Evolutionary conservation across 2,888 invertebrate species (phyloP).

Genomic region (Phymatocera aterrima): DNA sequence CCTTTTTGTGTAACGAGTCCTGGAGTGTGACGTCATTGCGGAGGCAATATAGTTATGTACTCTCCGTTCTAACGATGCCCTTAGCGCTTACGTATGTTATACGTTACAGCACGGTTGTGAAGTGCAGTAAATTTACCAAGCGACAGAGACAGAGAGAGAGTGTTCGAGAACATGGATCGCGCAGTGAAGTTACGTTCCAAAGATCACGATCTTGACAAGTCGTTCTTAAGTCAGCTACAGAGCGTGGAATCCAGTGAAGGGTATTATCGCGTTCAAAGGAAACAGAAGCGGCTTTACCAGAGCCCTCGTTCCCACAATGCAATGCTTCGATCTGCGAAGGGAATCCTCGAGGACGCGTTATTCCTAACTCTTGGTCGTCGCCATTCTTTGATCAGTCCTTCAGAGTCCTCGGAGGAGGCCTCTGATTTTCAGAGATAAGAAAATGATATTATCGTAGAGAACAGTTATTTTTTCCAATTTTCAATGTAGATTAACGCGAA

Average conservation of each 20-base stretch:
- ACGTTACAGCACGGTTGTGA: not conserved
- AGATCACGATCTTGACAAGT: conserved; percentile 51
- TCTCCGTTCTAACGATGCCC: conserved; percentile 34
- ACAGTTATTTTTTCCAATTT: not conserved
- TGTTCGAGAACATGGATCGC: conserved; percentile 27
- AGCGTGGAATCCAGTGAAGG: conserved; percentile 60
- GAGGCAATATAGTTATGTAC: not conserved
- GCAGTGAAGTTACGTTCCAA: conserved; percentile 42
- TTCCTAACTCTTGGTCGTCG: conserved; percentile 7
- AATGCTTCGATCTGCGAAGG: conserved; percentile 9
- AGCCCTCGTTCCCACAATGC: conserved; percentile 36
- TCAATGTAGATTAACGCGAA: not conserved
- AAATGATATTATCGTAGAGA: not conserved
- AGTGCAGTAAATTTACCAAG: conserved; percentile 6
- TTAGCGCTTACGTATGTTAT: too few relatives aligned
- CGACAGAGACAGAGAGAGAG: conserved; percentile 6
- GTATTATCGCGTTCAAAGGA: conserved; percentile 48
- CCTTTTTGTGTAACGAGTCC: conserved; percentile 29
- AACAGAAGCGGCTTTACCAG: conserved; percentile 33
- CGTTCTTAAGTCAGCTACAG: conserved; percentile 46
- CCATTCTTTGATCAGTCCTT: conserved; percentile 38
- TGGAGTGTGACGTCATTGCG: conserved; percentile 14
- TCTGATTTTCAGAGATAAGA: not conserved
- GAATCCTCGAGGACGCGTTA: conserved; percentile 25
- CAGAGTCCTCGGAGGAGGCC: conserved; percentile 11